Evolutionary conservation across 2,888 invertebrate species (phyloP).

Genomic region (Calliscelio sp.): DNA sequence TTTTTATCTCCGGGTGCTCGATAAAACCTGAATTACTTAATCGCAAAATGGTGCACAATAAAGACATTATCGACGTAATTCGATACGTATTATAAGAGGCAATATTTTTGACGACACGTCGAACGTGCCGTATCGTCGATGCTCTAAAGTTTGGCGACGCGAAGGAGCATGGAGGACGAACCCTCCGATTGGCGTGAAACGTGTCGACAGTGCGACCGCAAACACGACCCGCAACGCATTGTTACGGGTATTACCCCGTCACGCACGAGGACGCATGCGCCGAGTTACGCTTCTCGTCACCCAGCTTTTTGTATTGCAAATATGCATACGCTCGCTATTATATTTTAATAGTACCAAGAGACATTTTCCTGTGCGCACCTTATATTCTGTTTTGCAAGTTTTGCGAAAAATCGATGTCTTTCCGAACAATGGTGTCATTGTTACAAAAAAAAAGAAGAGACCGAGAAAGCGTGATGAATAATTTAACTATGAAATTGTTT

Average conservation of each 20-base stretch:
- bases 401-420: constrained; percentile 12
- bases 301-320: constrained; percentile 48
- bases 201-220: constrained; percentile 71
- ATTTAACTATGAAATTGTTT: no score
- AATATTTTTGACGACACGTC: constrained; percentile 64
- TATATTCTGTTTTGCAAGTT: background rate
- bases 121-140: constrained; percentile 70
- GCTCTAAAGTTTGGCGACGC: constrained; percentile 65
- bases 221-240: constrained; percentile 65
- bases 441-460: no score
- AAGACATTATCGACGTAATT: constrained; percentile 59
- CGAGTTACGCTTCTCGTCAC: constrained; percentile 37
- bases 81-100: constrained; percentile 51
- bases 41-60: constrained; percentile 54
- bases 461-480: no score
- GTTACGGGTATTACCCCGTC: constrained; percentile 67
- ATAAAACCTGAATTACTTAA: constrained; percentile 50
- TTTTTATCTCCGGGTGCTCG: constrained; percentile 1
- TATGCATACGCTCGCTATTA: constrained; percentile 44
- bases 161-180: constrained; percentile 68
- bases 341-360: constrained; percentile 51
- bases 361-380: constrained; percentile 31
- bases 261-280: constrained; percentile 67
- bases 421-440: constrained; percentile 19
- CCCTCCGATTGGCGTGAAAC: constrained; percentile 68